phyloP scores from a whole-genome alignment of 2,797 vertebrate genomes.

The Bucorvus abyssinicus region DNA sequence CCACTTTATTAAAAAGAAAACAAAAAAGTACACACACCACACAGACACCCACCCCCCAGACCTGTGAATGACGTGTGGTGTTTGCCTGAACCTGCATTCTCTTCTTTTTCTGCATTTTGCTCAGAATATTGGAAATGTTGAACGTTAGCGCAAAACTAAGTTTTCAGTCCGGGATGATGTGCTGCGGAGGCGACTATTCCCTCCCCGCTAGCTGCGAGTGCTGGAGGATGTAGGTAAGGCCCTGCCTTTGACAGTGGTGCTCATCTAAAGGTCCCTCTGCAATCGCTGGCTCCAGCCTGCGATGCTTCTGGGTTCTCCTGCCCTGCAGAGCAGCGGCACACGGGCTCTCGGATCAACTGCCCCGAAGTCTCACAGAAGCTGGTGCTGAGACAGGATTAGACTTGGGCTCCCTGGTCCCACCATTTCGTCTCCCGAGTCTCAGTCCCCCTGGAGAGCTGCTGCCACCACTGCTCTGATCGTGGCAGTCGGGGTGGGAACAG shows the following conservation, averaged over 20 bases:
- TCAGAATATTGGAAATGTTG: neutral
- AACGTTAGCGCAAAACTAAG: accelerated
- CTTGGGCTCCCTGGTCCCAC: neutral
- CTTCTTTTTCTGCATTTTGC: neutral
- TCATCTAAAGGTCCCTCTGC: neutral
- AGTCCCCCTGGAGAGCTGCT: neutral
- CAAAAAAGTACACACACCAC: neutral
- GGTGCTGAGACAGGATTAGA: neutral
- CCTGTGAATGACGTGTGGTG: neutral
- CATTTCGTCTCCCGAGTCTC: neutral
- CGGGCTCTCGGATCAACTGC: accelerated
- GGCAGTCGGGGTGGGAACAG: neutral
- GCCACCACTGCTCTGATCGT: neutral
- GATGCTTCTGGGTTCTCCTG: neutral
- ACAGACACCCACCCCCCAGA: neutral
- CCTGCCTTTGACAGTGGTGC: neutral
- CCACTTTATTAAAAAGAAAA: neutral
- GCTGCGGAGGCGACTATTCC: accelerated
- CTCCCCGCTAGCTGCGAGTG: accelerated
- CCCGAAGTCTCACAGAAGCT: neutral
- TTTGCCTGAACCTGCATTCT: neutral
- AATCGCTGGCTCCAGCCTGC: accelerated
- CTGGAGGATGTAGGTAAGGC: slow-evolving; percentile 20
- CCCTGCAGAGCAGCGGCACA: accelerated
- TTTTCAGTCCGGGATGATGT: neutral